These are phyloP conservation scores for Orchesella flavescens DNA, from an alignment of 2,888 invertebrate species.

Conservation along the genomic window DNA sequence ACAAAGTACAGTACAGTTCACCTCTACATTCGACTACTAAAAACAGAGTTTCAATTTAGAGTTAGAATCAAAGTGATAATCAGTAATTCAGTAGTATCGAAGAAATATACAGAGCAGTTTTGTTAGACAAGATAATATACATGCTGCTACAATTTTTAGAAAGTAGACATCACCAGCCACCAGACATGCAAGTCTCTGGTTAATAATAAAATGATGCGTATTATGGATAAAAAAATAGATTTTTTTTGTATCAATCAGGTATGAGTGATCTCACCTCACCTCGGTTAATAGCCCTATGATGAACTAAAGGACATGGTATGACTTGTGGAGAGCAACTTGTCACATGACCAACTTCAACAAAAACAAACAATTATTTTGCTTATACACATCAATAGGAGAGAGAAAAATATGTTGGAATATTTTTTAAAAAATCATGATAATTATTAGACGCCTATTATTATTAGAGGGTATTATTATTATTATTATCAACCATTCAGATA, in stretches of 20 bases:
- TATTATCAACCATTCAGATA: neutral
- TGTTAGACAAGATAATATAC: too few species aligned
- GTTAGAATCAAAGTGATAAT: too few species aligned
- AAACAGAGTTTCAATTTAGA: too few species aligned
- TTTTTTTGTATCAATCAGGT: constrained; percentile 25
- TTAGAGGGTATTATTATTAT: neutral
- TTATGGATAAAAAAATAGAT: constrained; percentile 6
- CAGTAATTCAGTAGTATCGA: too few species aligned
- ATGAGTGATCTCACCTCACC: constrained; percentile 72
- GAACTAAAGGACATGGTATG: constrained; percentile 70
- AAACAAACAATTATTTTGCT: constrained; percentile 54
- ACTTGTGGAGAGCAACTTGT: constrained; percentile 70
- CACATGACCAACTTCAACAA: constrained; percentile 67
- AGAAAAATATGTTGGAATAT: neutral
- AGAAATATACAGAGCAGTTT: too few species aligned
- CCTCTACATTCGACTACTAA: too few species aligned
- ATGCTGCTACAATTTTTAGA: too few species aligned
- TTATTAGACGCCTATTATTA: neutral
- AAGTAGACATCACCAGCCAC: too few species aligned
- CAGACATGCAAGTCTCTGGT: neutral
- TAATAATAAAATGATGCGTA: constrained; percentile 1
- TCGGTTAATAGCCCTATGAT: constrained; percentile 70
- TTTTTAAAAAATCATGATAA: neutral
- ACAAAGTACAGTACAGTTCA: too few species aligned
- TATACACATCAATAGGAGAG: neutral